A percentile compares a stretch with the other conserved stretches of the same genome.
Evolutionary conservation across 1,140 invertebrate species (phyloP).

Genomic region (Philaenus spumarius): DNA sequence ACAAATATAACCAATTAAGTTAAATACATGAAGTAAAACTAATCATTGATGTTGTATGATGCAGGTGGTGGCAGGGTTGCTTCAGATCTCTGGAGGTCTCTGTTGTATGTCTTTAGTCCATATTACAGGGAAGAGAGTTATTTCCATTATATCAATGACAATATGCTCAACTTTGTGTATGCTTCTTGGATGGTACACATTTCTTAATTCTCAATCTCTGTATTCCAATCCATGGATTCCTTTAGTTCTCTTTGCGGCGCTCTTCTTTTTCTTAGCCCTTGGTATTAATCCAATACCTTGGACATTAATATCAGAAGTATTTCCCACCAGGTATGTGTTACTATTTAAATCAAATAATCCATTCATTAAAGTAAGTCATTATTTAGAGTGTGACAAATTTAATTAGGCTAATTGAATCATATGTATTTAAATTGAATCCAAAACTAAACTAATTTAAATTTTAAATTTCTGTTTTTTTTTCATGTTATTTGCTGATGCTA

Average conservation of each 20-base stretch:
- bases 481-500: too few species aligned
- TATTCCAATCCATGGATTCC: conserved; percentile 23
- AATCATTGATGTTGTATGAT: too few species aligned
- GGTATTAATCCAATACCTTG: conserved; percentile 32
- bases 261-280: conserved; percentile 26
- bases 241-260: conserved; percentile 18
- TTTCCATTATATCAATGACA: conserved; percentile 37
- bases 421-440: too few species aligned
- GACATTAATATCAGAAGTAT: conserved; percentile 32
- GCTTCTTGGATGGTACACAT: conserved; percentile 21
- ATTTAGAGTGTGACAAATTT: too few species aligned
- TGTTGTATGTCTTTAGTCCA: conserved; percentile 22
- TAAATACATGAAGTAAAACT: too few species aligned
- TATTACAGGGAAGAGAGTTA: conserved; percentile 36
- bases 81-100: conserved; percentile 18
- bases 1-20: too few species aligned
- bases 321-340: conserved; percentile 31
- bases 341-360: background rate
- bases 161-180: conserved; percentile 24
- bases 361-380: too few species aligned
- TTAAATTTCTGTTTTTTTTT: too few species aligned
- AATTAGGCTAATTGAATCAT: too few species aligned
- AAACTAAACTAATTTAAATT: too few species aligned
- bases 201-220: background rate
- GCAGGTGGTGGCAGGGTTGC: conserved; percentile 1